Percentiles rank a stretch among this genome's conserved stretches.
Evolutionary conservation across 2,797 vertebrate species (phyloP).

Genomic region (Notamacropus eugenii): DNA sequence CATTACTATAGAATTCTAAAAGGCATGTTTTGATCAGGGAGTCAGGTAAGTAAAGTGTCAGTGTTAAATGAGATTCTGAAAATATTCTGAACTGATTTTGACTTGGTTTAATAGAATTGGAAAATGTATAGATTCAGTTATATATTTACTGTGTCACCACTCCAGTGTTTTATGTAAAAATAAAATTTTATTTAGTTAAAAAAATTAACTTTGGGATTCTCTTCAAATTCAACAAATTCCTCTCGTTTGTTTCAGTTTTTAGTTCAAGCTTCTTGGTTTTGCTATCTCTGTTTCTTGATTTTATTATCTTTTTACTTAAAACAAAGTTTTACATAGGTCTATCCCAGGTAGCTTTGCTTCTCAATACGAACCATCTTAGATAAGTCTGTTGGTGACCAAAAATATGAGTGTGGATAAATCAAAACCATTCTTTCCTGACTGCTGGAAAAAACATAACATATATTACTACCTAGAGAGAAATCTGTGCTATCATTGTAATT

Average conservation of each 20-base stretch:
- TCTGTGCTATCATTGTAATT: not conserved
- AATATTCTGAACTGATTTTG: slow-evolving; percentile 35
- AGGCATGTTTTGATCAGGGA: slow-evolving; percentile 46
- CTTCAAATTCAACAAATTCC: not conserved
- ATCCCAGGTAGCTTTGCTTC: not conserved
- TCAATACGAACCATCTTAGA: not conserved
- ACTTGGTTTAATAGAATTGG: slow-evolving; percentile 39
- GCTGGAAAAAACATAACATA: not conserved
- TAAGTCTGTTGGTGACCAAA: not conserved
- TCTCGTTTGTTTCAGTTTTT: not conserved
- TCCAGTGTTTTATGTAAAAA: not conserved
- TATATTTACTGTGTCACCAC: not conserved
- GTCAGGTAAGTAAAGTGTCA: slow-evolving; percentile 27
- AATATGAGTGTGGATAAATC: not conserved
- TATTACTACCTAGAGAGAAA: not conserved
- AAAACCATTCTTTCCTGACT: not conserved
- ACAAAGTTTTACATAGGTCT: not conserved
- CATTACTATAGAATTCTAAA: not conserved
- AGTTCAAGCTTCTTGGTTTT: not conserved
- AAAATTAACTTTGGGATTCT: not conserved
- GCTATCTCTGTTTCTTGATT: not conserved
- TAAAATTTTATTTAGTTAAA: not conserved
- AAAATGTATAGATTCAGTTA: not conserved
- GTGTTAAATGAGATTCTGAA: slow-evolving; percentile 19
- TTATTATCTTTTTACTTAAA: not conserved